Evolutionary conservation across 2,113 vertebrate species (phyloP).

Genomic region (Pelmatolapia mariae): DNA sequence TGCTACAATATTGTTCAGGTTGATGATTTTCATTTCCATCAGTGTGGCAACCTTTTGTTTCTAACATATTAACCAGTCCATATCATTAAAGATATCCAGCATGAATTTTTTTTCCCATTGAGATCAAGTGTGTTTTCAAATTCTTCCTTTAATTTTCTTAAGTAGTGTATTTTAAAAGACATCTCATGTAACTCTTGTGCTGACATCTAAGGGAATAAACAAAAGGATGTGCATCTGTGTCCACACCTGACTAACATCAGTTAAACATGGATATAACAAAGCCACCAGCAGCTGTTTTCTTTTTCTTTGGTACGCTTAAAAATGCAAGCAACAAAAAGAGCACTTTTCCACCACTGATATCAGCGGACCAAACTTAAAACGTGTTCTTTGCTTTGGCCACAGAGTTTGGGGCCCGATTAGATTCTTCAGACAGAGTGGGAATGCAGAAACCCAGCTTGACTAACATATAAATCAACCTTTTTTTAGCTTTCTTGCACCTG

Average conservation of each 20-base stretch:
- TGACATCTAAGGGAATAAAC: too few relatives aligned
- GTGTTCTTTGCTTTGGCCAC: neutral
- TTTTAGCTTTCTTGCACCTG: neutral
- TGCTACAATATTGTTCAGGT: too few relatives aligned
- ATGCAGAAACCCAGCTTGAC: neutral
- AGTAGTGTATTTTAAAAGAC: too few relatives aligned
- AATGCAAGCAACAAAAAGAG: neutral
- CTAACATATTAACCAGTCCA: too few relatives aligned
- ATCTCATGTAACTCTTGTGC: too few relatives aligned
- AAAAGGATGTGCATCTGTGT: neutral
- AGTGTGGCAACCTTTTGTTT: too few relatives aligned
- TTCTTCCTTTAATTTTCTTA: too few relatives aligned
- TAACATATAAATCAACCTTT: neutral
- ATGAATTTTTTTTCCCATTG: too few relatives aligned
- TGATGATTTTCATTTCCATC: too few relatives aligned
- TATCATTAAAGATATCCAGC: too few relatives aligned
- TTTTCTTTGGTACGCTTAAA: neutral
- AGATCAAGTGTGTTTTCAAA: too few relatives aligned
- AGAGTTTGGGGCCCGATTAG: neutral
- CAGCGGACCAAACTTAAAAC: neutral
- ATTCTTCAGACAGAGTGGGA: neutral
- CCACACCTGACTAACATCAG: neutral
- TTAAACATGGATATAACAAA: neutral
- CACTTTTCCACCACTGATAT: neutral
- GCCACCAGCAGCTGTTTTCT: neutral